Evolutionary conservation across 2,888 invertebrate species (phyloP).

Genomic region (Cataglyphis altisquamis): DNA sequence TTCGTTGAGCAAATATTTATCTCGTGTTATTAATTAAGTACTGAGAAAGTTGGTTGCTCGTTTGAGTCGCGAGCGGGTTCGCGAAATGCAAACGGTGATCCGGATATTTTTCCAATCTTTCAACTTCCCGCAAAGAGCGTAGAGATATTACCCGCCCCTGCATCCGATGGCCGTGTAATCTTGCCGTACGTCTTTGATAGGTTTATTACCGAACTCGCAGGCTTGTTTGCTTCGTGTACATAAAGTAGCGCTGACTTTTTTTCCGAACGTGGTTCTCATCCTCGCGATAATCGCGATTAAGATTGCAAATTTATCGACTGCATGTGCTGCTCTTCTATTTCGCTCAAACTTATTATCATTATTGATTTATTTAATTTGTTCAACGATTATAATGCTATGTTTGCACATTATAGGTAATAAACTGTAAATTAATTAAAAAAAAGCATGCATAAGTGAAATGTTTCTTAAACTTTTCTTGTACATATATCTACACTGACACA

Average conservation of each 20-base stretch:
- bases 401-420: neutral
- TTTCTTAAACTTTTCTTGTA: neutral
- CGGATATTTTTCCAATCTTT: constrained; percentile 50
- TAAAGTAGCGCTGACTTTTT: constrained; percentile 59
- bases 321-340: neutral
- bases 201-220: constrained; percentile 65
- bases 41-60: constrained; percentile 25
- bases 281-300: constrained; percentile 20
- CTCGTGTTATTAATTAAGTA: constrained; percentile 43
- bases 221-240: constrained; percentile 55
- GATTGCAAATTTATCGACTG: neutral
- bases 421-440: neutral
- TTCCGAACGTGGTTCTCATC: constrained; percentile 59
- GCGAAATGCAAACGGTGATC: constrained; percentile 35
- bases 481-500: neutral
- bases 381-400: neutral
- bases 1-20: constrained; percentile 36
- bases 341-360: neutral
- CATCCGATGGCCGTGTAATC: constrained; percentile 42
- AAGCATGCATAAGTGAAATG: too few species aligned
- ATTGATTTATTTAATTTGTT: neutral
- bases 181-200: constrained; percentile 68
- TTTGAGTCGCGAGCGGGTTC: constrained; percentile 37
- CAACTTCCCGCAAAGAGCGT: constrained; percentile 38
- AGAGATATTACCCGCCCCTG: constrained; percentile 38